These are phyloP conservation scores for Chaetorhynchus papuensis DNA, from an alignment of 2,113 vertebrate genomes.

Conservation along the genomic window DNA sequence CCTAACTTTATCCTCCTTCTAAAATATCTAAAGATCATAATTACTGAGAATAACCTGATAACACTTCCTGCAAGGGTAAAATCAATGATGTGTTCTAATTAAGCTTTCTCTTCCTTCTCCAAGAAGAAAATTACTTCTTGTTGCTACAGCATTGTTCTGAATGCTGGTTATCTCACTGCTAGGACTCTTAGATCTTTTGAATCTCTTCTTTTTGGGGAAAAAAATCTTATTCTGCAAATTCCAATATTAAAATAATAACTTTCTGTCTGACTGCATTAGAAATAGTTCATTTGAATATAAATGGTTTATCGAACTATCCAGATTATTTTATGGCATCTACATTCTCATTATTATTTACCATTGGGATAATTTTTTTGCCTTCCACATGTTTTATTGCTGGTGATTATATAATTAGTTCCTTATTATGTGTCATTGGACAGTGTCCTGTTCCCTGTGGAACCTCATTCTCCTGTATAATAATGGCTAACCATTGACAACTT, in stretches of 20 bases:
- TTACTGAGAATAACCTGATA: neutral
- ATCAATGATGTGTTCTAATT: neutral
- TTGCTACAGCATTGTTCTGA: neutral
- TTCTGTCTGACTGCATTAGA: neutral
- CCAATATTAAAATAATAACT: neutral
- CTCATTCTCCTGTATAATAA: neutral
- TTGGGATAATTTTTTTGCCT: neutral
- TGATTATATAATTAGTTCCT: neutral
- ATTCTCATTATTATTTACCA: neutral
- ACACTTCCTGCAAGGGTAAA: neutral
- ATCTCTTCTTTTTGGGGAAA: neutral
- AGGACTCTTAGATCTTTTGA: neutral
- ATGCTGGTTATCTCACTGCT: neutral
- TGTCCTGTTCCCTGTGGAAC: neutral
- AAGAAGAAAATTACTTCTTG: neutral
- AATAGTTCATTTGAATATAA: neutral
- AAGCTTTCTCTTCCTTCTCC: neutral
- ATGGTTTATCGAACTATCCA: neutral
- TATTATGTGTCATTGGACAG: neutral
- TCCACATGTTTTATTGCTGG: neutral
- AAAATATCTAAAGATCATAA: neutral
- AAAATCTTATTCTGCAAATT: neutral
- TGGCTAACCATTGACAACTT: neutral
- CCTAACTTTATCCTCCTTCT: neutral
- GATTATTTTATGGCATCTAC: neutral